These are phyloP conservation scores for Onthophagus sagittarius DNA, from an alignment of 2,888 invertebrate species.

Conservation along the genomic window DNA sequence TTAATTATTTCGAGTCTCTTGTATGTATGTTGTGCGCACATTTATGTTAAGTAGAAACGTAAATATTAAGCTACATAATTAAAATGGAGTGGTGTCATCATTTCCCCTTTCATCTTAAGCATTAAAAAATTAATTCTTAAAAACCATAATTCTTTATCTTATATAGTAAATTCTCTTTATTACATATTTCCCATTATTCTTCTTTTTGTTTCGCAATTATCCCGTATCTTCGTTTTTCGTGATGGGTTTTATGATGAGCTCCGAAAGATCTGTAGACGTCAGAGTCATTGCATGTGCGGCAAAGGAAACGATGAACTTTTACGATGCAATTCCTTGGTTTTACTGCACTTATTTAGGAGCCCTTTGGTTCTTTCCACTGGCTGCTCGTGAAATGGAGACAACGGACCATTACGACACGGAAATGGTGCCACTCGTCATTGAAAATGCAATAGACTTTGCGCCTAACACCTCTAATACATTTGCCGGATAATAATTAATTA, in stretches of 20 bases:
- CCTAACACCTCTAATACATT: neutral
- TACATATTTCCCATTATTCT: neutral
- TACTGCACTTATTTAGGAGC: neutral
- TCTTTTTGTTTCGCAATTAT: neutral
- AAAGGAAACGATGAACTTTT: neutral
- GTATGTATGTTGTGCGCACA: too few relatives aligned
- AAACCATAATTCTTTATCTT: neutral
- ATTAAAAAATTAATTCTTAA: too few relatives aligned
- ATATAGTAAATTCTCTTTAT: neutral
- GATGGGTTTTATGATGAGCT: neutral
- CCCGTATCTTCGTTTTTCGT: neutral
- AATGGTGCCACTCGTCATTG: neutral
- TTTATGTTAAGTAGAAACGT: too few relatives aligned
- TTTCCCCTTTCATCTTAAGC: too few relatives aligned
- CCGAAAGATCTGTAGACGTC: neutral
- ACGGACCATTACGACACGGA: neutral
- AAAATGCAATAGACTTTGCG: neutral
- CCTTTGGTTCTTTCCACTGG: neutral
- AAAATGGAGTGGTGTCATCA: too few relatives aligned
- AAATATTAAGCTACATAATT: too few relatives aligned
- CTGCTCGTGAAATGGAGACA: neutral
- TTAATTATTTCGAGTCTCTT: too few relatives aligned
- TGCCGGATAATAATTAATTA: neutral
- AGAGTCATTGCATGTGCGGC: neutral
- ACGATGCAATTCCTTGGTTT: neutral